phyloP scores from a whole-genome alignment of 1,140 invertebrate species.

The Nautilus pompilius region DNA sequence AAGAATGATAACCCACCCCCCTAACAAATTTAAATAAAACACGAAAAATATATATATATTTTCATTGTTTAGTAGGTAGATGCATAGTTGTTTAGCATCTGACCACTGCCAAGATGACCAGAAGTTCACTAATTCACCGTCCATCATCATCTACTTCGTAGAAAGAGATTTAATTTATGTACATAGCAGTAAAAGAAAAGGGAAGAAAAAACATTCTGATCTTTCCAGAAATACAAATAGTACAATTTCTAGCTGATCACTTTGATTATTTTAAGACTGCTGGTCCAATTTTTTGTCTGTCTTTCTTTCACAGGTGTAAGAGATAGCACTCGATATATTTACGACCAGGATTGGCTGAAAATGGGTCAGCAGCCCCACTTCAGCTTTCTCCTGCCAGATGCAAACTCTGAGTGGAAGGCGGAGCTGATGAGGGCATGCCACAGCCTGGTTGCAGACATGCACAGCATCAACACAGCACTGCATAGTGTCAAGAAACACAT shows the following conservation, averaged over 20 bases:
- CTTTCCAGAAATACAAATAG: neutral
- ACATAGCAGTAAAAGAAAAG: no score
- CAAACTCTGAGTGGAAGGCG: slow-evolving; percentile 4
- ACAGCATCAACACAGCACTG: slow-evolving; percentile 29
- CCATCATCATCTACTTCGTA: no score
- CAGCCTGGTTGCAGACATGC: slow-evolving; percentile 29
- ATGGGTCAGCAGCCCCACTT: slow-evolving; percentile 71
- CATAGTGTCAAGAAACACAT: slow-evolving; percentile 30
- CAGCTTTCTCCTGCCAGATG: slow-evolving; percentile 30
- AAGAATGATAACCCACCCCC: no score
- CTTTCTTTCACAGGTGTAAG: slow-evolving; percentile 53
- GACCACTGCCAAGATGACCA: no score
- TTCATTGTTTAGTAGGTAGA: no score
- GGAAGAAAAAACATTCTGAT: no score
- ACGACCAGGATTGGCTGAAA: slow-evolving; percentile 85
- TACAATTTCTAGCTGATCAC: neutral
- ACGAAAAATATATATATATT: no score
- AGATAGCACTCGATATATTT: slow-evolving; percentile 71
- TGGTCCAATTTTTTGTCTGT: neutral
- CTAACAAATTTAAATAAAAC: no score
- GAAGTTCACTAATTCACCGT: no score
- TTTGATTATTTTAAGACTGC: neutral
- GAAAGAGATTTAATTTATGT: no score
- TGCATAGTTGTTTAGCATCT: no score
- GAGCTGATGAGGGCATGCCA: slow-evolving; percentile 26